phyloP scores from a whole-genome alignment of 2,888 invertebrate genomes.

The Drosophila seclusa region DNA sequence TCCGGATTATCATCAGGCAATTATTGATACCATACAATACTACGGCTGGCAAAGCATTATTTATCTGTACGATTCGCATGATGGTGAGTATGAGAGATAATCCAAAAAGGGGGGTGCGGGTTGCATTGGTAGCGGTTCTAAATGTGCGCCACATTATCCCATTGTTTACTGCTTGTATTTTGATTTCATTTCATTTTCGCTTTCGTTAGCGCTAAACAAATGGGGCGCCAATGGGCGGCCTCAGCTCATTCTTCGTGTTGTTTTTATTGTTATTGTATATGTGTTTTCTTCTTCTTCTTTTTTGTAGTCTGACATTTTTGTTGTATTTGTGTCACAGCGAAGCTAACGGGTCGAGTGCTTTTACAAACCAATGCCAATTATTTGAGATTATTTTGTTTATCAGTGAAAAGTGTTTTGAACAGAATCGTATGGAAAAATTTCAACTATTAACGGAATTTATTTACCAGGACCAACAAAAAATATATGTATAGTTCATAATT shows the following conservation, averaged over 20 bases:
- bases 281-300: conserved; percentile 2
- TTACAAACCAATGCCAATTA: conserved; percentile 35
- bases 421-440: not conserved
- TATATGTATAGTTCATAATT: not conserved
- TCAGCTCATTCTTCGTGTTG: conserved; percentile 6
- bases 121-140: not conserved
- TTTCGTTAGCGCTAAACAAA: conserved; percentile 66
- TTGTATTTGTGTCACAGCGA: conserved; percentile 24
- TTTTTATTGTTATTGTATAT: conserved; percentile 11
- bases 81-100: conserved; percentile 87
- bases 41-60: conserved; percentile 93
- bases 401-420: conserved; percentile 12
- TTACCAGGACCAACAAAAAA: not conserved
- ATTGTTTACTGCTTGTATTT: conserved; percentile 65
- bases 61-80: conserved; percentile 92
- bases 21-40: conserved; percentile 96
- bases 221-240: conserved; percentile 47
- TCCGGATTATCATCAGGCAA: conserved; percentile 97
- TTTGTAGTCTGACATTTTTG: conserved; percentile 32
- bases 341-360: conserved; percentile 26
- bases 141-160: conserved; percentile 44
- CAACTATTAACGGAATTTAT: not conserved
- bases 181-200: conserved; percentile 72
- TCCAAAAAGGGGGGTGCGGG: not conserved
- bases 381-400: conserved; percentile 38